Evolutionary conservation across 2,888 invertebrate genomes (phyloP).

Genomic region (Archaeoteleia sp.): DNA sequence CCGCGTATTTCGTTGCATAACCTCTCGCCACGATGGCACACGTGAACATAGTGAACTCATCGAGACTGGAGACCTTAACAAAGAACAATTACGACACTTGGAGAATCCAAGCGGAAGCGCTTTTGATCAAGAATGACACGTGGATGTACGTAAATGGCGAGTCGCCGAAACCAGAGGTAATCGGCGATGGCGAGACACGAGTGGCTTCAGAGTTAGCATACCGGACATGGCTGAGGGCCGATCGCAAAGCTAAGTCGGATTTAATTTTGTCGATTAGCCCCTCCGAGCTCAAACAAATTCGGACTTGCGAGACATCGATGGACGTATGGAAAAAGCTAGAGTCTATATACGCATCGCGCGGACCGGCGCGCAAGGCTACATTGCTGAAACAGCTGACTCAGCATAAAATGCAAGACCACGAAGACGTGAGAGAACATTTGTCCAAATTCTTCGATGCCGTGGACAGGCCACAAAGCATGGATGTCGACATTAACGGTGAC

Average conservation of each 20-base stretch:
- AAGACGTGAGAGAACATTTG: conserved; percentile 33
- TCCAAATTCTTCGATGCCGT: conserved; percentile 24
- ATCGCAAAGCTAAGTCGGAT: conserved; percentile 21
- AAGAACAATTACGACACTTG: neutral
- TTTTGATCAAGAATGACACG: conserved; percentile 22
- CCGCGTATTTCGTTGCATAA: too few relatives aligned
- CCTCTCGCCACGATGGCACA: too few relatives aligned
- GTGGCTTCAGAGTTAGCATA: too few relatives aligned
- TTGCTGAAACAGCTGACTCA: conserved; percentile 33
- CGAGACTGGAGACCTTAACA: too few relatives aligned
- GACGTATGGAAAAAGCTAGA: conserved; percentile 33
- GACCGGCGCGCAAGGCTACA: conserved; percentile 26
- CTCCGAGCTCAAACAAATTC: conserved; percentile 22
- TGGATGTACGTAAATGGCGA: conserved; percentile 25
- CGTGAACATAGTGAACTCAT: too few relatives aligned
- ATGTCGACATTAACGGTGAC: conserved; percentile 20
- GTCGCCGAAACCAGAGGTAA: conserved; percentile 8
- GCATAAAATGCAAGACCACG: neutral
- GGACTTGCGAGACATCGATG: conserved; percentile 31
- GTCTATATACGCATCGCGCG: conserved; percentile 20
- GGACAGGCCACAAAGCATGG: conserved; percentile 25
- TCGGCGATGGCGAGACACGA: too few relatives aligned
- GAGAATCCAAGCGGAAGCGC: conserved; percentile 15
- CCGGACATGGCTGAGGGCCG: too few relatives aligned
- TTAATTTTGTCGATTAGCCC: conserved; percentile 15